Conservation (phyloP, 2,888 invertebrate genomes). For the Gasteruption jaculator region DNA sequence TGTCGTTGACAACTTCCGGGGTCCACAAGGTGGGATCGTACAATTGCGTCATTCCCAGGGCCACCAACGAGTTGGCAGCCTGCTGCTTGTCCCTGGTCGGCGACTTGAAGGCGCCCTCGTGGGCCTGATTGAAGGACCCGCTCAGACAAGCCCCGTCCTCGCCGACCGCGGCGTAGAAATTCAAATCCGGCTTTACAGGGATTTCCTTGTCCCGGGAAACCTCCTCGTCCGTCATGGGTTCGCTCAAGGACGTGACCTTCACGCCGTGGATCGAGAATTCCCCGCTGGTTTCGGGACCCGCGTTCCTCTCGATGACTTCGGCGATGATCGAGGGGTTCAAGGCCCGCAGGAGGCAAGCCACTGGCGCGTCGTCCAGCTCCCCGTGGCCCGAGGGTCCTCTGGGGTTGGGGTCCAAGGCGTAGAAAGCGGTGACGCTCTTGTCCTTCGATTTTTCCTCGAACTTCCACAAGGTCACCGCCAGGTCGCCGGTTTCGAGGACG, state of each 20-base stretch:
- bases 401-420: conserved; percentile 53
- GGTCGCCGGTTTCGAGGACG: conserved; percentile 45
- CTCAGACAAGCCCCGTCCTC: conserved; percentile 44
- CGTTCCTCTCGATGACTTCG: conserved; percentile 40
- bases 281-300: not conserved
- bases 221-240: conserved; percentile 38
- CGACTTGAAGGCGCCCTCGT: conserved; percentile 53
- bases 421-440: conserved; percentile 38
- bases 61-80: conserved; percentile 57
- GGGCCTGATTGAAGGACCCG: conserved; percentile 36
- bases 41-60: conserved; percentile 59
- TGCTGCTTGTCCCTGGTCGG: conserved; percentile 51
- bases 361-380: conserved; percentile 13
- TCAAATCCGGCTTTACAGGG: conserved; percentile 47
- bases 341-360: conserved; percentile 49
- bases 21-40: conserved; percentile 61
- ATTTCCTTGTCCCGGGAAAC: conserved; percentile 35
- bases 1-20: conserved; percentile 56
- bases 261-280: conserved; percentile 38
- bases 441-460: conserved; percentile 35
- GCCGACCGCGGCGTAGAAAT: conserved; percentile 46
- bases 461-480: conserved; percentile 50
- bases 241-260: conserved; percentile 28
- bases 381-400: conserved; percentile 35
- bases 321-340: conserved; percentile 40